phyloP scores from a whole-genome alignment of 1,140 invertebrate species.

The Aphis gossypii region DNA sequence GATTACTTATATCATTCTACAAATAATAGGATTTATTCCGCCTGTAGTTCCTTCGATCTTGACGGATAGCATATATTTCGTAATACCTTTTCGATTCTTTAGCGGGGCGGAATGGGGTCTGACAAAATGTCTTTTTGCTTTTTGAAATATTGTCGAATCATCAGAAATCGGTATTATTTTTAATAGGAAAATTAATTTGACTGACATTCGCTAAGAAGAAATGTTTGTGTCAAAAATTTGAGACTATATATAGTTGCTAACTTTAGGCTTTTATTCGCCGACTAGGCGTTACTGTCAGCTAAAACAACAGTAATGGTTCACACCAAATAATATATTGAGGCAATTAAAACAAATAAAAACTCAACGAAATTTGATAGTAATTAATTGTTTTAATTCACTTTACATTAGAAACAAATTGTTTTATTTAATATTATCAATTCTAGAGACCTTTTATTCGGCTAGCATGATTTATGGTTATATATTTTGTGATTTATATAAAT shows the following conservation, averaged over 20 bases:
- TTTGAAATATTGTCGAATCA: constrained; percentile 38
- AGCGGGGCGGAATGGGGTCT: neutral
- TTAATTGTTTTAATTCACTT: neutral
- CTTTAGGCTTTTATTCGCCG: neutral
- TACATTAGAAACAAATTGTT: neutral
- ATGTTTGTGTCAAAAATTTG: neutral
- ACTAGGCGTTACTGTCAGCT: neutral
- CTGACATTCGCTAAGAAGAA: neutral
- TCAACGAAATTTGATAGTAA: neutral
- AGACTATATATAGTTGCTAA: neutral
- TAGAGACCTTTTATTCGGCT: neutral
- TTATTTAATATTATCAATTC: neutral
- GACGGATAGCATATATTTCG: constrained; percentile 48
- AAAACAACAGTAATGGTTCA: neutral
- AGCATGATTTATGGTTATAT: neutral
- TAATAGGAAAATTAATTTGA: constrained; percentile 50
- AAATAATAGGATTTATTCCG: constrained; percentile 57
- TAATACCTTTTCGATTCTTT: constrained; percentile 6
- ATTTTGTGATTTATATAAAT: constrained; percentile 18
- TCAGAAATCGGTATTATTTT: constrained; percentile 38
- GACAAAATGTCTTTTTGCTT: constrained; percentile 15
- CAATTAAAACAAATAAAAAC: neutral
- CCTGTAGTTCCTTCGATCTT: constrained; percentile 22
- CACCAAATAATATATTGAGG: neutral
- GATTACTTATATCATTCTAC: constrained; percentile 54